Conservation (phyloP, 2,797 vertebrate species). For the Peromyscus aztecus region DNA sequence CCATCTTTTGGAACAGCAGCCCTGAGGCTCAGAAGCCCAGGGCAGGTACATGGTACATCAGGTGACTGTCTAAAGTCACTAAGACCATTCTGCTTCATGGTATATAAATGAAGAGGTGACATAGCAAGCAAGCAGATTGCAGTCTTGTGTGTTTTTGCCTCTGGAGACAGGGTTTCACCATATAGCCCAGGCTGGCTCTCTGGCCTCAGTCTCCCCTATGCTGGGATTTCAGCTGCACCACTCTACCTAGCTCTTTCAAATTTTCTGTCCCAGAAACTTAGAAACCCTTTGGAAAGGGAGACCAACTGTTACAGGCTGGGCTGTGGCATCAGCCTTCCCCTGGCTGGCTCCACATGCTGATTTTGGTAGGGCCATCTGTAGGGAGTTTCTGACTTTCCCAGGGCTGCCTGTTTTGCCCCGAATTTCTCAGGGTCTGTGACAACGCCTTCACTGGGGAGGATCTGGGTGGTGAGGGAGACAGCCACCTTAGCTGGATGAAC, state of each 20-base stretch:
- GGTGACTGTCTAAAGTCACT: fast-evolving
- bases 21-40: neutral
- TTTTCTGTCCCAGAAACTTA: neutral
- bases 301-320: too few relatives aligned
- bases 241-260: neutral
- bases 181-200: neutral
- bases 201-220: neutral
- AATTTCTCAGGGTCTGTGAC: neutral
- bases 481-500: fast-evolving
- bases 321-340: too few relatives aligned
- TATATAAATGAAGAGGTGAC: neutral
- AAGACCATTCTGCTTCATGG: neutral
- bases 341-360: neutral
- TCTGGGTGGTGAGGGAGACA: neutral
- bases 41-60: neutral
- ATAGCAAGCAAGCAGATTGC: fast-evolving
- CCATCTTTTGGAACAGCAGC: neutral
- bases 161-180: neutral
- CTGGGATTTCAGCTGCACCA: neutral
- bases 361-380: neutral
- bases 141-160: neutral
- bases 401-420: neutral
- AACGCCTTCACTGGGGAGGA: neutral
- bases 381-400: neutral
- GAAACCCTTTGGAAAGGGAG: neutral